Base-by-base conservation (phyloP, 1,140 invertebrate genomes). In the Drosophila sucinea region DNA sequence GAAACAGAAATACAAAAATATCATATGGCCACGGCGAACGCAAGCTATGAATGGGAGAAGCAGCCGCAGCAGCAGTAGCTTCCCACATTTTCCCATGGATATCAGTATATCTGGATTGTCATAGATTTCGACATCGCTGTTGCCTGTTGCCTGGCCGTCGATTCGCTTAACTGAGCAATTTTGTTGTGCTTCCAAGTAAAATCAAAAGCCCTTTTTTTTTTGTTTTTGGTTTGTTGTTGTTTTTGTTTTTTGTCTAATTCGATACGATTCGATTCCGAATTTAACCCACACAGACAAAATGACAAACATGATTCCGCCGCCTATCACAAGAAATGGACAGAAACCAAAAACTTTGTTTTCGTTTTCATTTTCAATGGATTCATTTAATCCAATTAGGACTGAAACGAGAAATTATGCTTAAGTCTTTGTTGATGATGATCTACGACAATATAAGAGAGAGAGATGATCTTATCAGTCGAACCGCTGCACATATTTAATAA, bases 381-480 rank as follows among this genome's bases (percentile, higher is more conserved):
- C 77, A 57, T 64, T 86, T 89, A 89, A 89, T 89, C 84, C 84
- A 89, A 89, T 89, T 89, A 89, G 84, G 84, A 60, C 84, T 89
- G 75, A 63, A 64, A 44, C 69, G 66, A 81, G 82, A 81, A 87
- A 81, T 86, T 86, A 86, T 87, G 83, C 83, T 70, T 83, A 87
- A 67, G 79, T 84, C 70, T 81, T 84, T 76, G 67, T 71, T 56
- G 51, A 60, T 70, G 55, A 60, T 35, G 35, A 57, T 66, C 10
- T 38, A 38, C 30, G 62, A 38, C 25, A 51, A 51, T 51, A 51
- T 51, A 23, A 23, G 27, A 29, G 69, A 51, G 47, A 23, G 27
- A 29, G 69, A 51, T 58, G 27, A 56, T 57, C 76, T 79, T 79
- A 71, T 73, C 70, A 77, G 74, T 71, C 54, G 67, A 73, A 63